Evolutionary conservation across 1,140 invertebrate genomes (phyloP), one percentile per base, ranked within the genome.

Genomic region (Drosophila sproati): DNA sequence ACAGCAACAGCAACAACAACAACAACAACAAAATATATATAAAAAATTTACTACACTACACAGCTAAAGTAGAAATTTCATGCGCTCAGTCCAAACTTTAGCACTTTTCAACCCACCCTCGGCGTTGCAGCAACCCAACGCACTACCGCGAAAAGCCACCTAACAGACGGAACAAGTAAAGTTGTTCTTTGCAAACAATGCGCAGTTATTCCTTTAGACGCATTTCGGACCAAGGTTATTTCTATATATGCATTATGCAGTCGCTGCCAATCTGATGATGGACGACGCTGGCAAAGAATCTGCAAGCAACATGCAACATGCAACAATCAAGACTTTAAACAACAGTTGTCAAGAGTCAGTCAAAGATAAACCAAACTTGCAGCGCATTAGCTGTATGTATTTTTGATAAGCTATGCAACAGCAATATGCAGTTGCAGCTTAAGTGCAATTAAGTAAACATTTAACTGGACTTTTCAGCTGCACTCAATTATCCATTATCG

Each of bases 51-150:
- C 73, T 83, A 80, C 62, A 80, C 73, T 75, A 88, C 74, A 80
- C 85, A 81, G 85, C 67, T 89, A 85, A 89, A 89, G 85, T 89
- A 82, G 75, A 89, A 89, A 89, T 89, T 88, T 85, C 71, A 88
- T 83, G 85, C 77, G 80, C 68, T 85, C 85, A 80, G 77, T 80
- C 69, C 64, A 89, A 88, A 88, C 85, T 88, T 88, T 85, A 80
- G 85, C 85, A 88, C 83, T 86, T 82, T 77, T 77, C 35, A 60
- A 43, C 37, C 45, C 34, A 6, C 35, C 12, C 31, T 8, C 31
- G 4, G 45, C 32, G 8, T 3, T 5, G 5, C 32, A n/a, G 37
- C 56, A 62, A 41, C 47, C 60, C 56, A 20, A 31, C 62, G 56
- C 10, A 51, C 57, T 1, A 20, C 20, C 20, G 20, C 41, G 59